Evolutionary conservation across 2,797 vertebrate species (phyloP).

Genomic region (Sebastes steindachneri): DNA sequence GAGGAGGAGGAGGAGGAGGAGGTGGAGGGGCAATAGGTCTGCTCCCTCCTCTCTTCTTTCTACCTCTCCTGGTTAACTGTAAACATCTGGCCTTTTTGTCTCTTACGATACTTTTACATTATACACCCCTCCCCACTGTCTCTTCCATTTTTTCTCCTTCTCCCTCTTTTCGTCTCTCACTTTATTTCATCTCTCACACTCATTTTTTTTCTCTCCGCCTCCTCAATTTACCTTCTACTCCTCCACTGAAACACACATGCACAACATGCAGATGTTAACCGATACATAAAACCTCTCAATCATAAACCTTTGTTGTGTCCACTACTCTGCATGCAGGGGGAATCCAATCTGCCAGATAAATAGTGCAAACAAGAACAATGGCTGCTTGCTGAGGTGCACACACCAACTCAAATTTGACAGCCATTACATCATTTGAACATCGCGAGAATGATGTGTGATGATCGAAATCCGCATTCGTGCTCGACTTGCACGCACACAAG

Average conservation of each 20-base stretch:
- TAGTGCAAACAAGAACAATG: conserved; percentile 28
- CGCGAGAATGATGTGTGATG: conserved; percentile 32
- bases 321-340: conserved; percentile 2
- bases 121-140: conserved; percentile 25
- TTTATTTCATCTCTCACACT: conserved; percentile 1
- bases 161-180: conserved; percentile 10
- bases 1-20: conserved; percentile 3
- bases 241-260: conserved; percentile 7
- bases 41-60: conserved; percentile 30
- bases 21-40: neutral
- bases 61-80: conserved; percentile 60
- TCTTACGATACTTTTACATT: conserved; percentile 27
- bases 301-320: conserved; percentile 21
- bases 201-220: neutral
- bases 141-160: neutral
- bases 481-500: conserved; percentile 2
- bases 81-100: conserved; percentile 69
- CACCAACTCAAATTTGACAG: conserved; percentile 5
- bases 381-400: neutral
- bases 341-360: conserved; percentile 30
- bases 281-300: conserved; percentile 22
- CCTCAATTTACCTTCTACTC: conserved; percentile 5
- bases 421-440: conserved; percentile 38
- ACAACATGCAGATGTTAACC: conserved; percentile 17
- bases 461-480: conserved; percentile 12